A percentile compares a stretch with the other conserved stretches of the same genome.
phyloP scores from a whole-genome alignment of 2,797 vertebrate genomes.

The Lophotriccus pileatus region DNA sequence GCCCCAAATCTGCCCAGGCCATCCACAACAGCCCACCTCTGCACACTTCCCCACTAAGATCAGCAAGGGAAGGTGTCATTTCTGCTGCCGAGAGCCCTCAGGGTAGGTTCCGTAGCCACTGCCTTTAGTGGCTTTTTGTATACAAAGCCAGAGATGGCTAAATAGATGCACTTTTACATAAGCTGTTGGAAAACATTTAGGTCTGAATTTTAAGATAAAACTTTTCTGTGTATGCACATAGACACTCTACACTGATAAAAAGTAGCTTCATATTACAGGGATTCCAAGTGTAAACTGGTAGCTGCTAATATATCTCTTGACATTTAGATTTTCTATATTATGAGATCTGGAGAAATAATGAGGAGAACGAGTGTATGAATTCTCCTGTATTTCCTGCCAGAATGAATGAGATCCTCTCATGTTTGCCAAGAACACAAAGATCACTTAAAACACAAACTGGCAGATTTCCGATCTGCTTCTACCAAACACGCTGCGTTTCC shows the following conservation, averaged over 20 bases:
- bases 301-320: constrained; percentile 41
- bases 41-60: not conserved
- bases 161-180: not conserved
- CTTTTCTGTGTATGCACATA: constrained; percentile 26
- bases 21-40: not conserved
- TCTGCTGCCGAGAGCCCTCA: not conserved
- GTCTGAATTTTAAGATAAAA: constrained; percentile 33
- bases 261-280: constrained; percentile 29
- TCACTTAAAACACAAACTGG: constrained; percentile 67
- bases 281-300: constrained; percentile 47
- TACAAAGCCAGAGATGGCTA: not conserved
- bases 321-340: constrained; percentile 52
- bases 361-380: not conserved
- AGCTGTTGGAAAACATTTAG: constrained; percentile 41
- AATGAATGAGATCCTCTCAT: constrained; percentile 46
- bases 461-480: constrained; percentile 68
- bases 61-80: not conserved
- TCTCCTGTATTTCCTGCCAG: constrained; percentile 49
- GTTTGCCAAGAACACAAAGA: constrained; percentile 51
- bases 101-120: not conserved
- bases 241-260: not conserved
- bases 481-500: constrained; percentile 53
- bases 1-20: not conserved
- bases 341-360: constrained; percentile 36
- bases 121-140: not conserved